Percentiles rank a stretch among this genome's conserved stretches.
phyloP scores from a whole-genome alignment of 1,140 invertebrate species.

The Odontomachus brunneus region DNA sequence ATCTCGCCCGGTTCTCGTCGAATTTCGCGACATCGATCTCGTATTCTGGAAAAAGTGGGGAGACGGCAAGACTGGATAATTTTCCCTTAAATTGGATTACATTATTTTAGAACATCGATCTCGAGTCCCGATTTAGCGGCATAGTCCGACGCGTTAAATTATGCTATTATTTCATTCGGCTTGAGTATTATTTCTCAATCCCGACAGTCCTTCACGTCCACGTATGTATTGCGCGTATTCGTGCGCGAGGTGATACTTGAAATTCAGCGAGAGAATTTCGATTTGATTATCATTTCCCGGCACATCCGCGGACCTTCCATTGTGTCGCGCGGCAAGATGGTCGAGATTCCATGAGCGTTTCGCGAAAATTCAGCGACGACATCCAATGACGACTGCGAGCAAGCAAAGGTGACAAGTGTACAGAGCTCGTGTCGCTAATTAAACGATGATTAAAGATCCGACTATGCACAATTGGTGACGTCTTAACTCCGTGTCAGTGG shows the following conservation, averaged over 20 bases:
- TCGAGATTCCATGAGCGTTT: not conserved
- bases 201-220: no score
- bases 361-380: slow-evolving; percentile 48
- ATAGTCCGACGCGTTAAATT: slow-evolving; percentile 13
- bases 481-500: slow-evolving; percentile 24
- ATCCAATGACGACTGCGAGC: slow-evolving; percentile 41
- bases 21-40: not conserved
- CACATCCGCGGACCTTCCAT: not conserved
- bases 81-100: not conserved
- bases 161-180: slow-evolving; percentile 6
- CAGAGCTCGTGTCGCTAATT: slow-evolving; percentile 41
- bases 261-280: no score
- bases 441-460: slow-evolving; percentile 8
- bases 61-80: slow-evolving; percentile 19
- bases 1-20: not conserved
- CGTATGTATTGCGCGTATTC: no score
- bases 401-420: slow-evolving; percentile 56
- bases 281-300: no score
- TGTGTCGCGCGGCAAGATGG: slow-evolving; percentile 34
- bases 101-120: slow-evolving; percentile 41
- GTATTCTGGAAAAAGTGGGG: slow-evolving; percentile 12
- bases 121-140: not conserved
- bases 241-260: no score
- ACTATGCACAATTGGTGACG: not conserved
- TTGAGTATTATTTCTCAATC: not conserved